These are phyloP conservation scores for Jordanella pulchra DNA, from an alignment of 2,797 vertebrate species.

Conservation along the genomic window DNA sequence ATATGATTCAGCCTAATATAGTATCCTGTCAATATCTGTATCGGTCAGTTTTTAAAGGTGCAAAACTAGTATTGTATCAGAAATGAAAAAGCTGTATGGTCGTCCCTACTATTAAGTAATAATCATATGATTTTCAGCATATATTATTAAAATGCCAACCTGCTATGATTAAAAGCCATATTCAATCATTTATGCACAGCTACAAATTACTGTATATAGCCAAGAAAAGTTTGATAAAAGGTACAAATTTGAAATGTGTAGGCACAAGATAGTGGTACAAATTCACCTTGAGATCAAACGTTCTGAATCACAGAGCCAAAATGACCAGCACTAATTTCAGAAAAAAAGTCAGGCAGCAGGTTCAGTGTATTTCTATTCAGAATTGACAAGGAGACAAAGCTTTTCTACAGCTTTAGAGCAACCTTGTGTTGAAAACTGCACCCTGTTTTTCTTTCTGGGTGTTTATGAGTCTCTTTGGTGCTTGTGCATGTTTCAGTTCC, in stretches of 20 bases:
- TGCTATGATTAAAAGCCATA: not conserved
- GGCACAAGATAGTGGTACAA: not conserved
- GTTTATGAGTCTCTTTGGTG: conserved; percentile 46
- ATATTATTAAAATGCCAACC: not conserved
- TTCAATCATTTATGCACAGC: not conserved
- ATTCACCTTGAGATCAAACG: not conserved
- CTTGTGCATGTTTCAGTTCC: conserved; percentile 37
- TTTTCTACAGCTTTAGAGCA: conserved; percentile 28
- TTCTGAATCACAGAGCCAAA: not conserved
- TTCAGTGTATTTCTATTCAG: conserved; percentile 63
- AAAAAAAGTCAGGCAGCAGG: conserved; percentile 45
- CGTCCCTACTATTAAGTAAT: not conserved
- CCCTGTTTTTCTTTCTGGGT: conserved; percentile 56
- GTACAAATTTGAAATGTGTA: not conserved
- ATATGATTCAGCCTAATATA: no score
- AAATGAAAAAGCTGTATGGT: no score
- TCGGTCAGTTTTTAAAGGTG: no score
- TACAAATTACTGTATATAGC: not conserved
- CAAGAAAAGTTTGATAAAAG: not conserved
- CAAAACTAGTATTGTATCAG: no score
- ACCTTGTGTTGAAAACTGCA: conserved; percentile 31
- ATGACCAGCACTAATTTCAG: conserved; percentile 33
- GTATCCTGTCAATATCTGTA: no score
- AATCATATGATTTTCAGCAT: not conserved
- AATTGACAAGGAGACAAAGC: conserved; percentile 62